Evolutionary conservation across 2,888 invertebrate species (phyloP), one percentile per base, ranked within the genome.

Genomic region (Ormyrus labotus): DNA sequence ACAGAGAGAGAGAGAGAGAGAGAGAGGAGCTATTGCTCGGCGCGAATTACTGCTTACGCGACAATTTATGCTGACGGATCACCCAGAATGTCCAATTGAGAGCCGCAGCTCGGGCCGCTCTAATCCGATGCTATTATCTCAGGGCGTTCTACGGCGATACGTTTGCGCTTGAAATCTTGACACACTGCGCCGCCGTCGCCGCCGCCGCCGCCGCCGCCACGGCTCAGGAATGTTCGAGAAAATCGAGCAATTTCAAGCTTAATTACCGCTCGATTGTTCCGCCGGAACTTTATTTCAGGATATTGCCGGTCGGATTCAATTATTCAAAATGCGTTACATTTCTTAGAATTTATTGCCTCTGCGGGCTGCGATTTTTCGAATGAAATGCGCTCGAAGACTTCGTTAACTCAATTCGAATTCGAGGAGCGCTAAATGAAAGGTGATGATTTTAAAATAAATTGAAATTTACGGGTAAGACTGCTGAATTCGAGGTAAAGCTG

Each of bases 61-160:
- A 73, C 74, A 83, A 81, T 81, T 83, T 79, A 81, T 83, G 81
- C 80, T 78, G 81, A 78, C 79, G 73, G 78, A 78, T 82, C 76
- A 61, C 72, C 67, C 34, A 53, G 69, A 78, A 78, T 65, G 81
- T 81, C 81, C 77, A 81, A 73, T 81, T 64, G 81, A 73, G 74
- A 75, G 69, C 69, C 34, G 73, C 53, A 55, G 55, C 71, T 6
- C 77, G 63, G 57, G 19, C 45, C 55, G 64, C 50, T 70, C 75
- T 83, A 81, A 83, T 83, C 81, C 70, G 47, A 61, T 5, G 68
- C 81, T 50, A 81, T 81, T 83, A 82, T 80, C 82, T 60, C 5
- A 11, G 19, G 61, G 19, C 19, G 50, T n/a, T n/a, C 19, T 19
- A 47, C n/a, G 58, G 45, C 76, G 65, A 79, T 77, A 68, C 77